Evolutionary conservation across 2,113 vertebrate species (phyloP), one percentile per base, ranked within the genome.

Genomic region (Microtus oregoni): DNA sequence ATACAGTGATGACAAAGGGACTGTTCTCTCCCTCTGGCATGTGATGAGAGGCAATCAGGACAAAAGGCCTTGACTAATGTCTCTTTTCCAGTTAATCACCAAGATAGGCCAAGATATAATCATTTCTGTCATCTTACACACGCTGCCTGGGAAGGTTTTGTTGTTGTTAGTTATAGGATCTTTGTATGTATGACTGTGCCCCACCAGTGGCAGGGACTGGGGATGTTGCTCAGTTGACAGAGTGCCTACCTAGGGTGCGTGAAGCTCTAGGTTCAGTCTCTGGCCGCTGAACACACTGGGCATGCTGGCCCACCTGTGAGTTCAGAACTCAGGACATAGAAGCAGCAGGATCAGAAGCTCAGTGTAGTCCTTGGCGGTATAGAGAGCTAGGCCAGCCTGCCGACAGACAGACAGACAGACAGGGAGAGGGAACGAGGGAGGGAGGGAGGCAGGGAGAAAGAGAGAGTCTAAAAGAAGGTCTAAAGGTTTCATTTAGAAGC

Each of bases 341-440:
- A 26, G n/a, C 58, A 30, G 82, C 26, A 86, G 41, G 41, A 3
- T 5, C 55, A 55, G 55, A 58, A 15, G 55, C 55, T 58, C 20
- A 50, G 47, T 15, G 58, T 24, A 11, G 22, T 86, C 38, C 9
- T 86, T 85, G 82, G 15, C 15, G 12, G 44, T 44, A 15, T 44
- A 85, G 61, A 15, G 81, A 86, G 28, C 67, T 86, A 68, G 63
- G 44, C 44, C 63, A 86, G 41, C 19, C 17, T 68, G 17, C 44
- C 5, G 44, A 44, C 44, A 44, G 44, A 44, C 55, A 44, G 44
- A 50, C 47, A 68, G 28, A 35, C 20, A 55, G 55, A 28, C 1
- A 13, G 30, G 13, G 5, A n/a, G 32, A 35, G 30, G 6, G 41
- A 2, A 7, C 0, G 38, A 2, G 13, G 5, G 82, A 30, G 3